phyloP scores from a whole-genome alignment of 92 coral and sea anemone species.

The Scolanthus callimorphus region DNA sequence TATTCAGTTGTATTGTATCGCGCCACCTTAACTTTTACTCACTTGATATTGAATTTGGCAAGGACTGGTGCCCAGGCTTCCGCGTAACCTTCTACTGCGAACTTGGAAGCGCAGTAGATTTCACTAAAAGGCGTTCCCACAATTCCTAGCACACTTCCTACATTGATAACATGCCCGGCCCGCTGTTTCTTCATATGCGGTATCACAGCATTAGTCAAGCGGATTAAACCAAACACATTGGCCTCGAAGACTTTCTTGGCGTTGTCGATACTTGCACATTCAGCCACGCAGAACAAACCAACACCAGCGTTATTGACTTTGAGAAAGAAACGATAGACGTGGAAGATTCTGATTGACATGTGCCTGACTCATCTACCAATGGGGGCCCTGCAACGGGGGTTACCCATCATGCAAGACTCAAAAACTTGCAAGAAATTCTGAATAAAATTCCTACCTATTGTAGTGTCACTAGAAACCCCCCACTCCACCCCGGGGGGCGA shows the following conservation, averaged over 20 bases:
- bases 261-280: conserved; percentile 46
- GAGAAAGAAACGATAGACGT: too few relatives aligned
- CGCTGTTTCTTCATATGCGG: conserved; percentile 73
- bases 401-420: too few relatives aligned
- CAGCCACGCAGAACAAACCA: conserved; percentile 65
- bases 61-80: conserved; percentile 76
- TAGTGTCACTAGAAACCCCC: too few relatives aligned
- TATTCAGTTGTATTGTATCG: too few relatives aligned
- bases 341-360: too few relatives aligned
- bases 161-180: conserved; percentile 72
- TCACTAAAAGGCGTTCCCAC: conserved; percentile 58
- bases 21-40: too few relatives aligned
- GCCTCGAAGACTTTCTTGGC: conserved; percentile 60
- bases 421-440: too few relatives aligned
- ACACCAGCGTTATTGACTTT: conserved; percentile 89
- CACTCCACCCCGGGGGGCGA: too few relatives aligned
- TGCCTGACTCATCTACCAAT: too few relatives aligned
- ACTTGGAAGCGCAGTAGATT: conserved; percentile 75
- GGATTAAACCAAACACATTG: conserved; percentile 79
- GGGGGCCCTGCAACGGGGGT: too few relatives aligned
- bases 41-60: conserved; percentile 60
- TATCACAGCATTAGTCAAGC: conserved; percentile 69
- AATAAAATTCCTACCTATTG: too few relatives aligned
- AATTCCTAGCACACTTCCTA: conserved; percentile 62
- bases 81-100: conserved; percentile 77